phyloP scores from a whole-genome alignment of 2,797 vertebrate species.

The Mycteria americana region DNA sequence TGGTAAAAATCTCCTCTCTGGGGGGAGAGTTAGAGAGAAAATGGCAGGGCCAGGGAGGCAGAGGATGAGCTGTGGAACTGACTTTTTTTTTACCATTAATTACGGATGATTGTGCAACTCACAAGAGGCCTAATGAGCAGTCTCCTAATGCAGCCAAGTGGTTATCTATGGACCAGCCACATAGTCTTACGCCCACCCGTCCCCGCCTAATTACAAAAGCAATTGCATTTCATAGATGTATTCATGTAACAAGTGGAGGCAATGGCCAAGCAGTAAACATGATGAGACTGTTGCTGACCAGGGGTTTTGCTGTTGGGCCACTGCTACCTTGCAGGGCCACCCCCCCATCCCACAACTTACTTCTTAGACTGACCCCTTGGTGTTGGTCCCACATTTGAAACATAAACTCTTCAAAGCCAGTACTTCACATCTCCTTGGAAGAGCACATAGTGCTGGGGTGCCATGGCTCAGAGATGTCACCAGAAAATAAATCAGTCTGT shows the following conservation, averaged over 20 bases:
- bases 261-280: accelerated
- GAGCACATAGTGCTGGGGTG: accelerated
- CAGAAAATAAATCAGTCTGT: background rate
- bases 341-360: accelerated
- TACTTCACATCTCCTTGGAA: background rate
- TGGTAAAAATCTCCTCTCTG: background rate
- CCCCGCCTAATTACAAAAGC: background rate
- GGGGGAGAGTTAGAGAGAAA: background rate
- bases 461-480: background rate
- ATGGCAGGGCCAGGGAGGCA: background rate
- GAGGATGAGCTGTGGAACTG: background rate
- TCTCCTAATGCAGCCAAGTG: background rate
- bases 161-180: background rate
- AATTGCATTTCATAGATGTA: background rate
- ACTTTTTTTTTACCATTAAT: background rate
- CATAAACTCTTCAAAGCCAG: background rate
- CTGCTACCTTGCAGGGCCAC: background rate
- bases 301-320: background rate
- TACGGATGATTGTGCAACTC: background rate
- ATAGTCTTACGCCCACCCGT: accelerated
- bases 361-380: background rate
- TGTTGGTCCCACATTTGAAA: background rate
- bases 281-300: background rate
- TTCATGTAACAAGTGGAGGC: background rate
- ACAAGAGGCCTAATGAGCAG: background rate